Base-by-base conservation (phyloP, 2,113 vertebrate genomes). In the Odontophorus gujanensis region DNA sequence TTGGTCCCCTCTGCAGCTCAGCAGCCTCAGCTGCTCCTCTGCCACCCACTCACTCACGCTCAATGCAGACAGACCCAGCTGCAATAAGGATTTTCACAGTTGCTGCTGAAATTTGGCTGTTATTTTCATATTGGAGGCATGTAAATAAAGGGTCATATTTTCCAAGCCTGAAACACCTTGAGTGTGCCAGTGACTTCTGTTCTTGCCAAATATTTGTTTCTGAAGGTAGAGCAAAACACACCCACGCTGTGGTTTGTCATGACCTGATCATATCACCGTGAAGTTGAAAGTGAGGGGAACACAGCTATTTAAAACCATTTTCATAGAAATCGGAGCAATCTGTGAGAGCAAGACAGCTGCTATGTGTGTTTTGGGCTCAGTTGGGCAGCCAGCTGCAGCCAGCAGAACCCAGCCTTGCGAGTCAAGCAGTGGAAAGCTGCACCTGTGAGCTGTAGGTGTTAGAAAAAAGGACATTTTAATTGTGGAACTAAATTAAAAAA, bases 241-340 rank as follows among this genome's bases (percentile, higher is more conserved):
- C 13, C 26, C 0, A 0, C 68, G 47, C 63, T 67, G 34, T 40
- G 65, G 67, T 76, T 93, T 81, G 32, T 76, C 47, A 8, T 42
- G 58, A 63, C 58, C 67, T 51, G 61, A 57, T 93, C 87, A 32
- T 42, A n/a, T 28, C 5, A 3, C 47, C 0, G 2, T 65, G 36
- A 75, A 72, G 34, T 51, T 6, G 1, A 58, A 85, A 38, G n/a
- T 20, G 38, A 84, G 75, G 36, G 83, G 36, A 11, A 68, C 85
- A 57, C 63, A 84, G 36, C 24, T 61, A 67, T 82, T 89, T 77
- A 75, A 94, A 96, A 76, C 2, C 11, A 81, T 83, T 87, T 87
- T 59, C 30, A 65, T 76, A 2, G 3, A 86, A 94, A 73, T 58
- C 45, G n/a, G 92, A 87, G 79, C 58, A 38, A 43, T 30, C 58